Percentiles rank a stretch among this genome's conserved stretches.
Evolutionary conservation across 64 coral and sea anemone species (phyloP).

Genomic region (Pachyseris speciosa): DNA sequence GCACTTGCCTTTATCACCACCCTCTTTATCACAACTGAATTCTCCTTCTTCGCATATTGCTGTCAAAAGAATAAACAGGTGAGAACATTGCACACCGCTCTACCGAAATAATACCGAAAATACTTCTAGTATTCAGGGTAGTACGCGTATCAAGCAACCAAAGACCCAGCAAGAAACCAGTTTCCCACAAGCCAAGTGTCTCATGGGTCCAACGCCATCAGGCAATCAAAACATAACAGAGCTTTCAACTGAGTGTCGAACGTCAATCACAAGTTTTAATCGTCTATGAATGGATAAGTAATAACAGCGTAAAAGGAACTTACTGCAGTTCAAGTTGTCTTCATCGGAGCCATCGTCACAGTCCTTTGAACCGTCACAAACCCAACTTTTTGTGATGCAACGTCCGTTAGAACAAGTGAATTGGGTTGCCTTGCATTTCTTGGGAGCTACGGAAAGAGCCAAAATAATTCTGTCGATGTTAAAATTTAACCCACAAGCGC

Average conservation of each 20-base stretch:
- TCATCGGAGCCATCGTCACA: slow-evolving; percentile 54
- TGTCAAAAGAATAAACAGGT: neutral
- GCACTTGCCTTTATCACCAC: slow-evolving; percentile 60
- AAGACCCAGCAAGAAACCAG: too few relatives aligned
- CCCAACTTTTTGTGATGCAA: slow-evolving; percentile 28
- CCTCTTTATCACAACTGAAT: slow-evolving; percentile 28
- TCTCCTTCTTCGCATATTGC: slow-evolving; percentile 57
- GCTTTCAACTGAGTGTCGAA: neutral
- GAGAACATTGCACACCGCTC: neutral
- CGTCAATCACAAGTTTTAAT: too few relatives aligned
- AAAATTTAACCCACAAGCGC: too few relatives aligned
- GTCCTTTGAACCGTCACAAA: slow-evolving; percentile 39
- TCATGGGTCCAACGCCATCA: neutral
- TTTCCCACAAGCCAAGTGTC: too few relatives aligned
- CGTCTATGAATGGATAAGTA: too few relatives aligned
- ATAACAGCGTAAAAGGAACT: neutral
- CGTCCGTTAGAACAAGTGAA: slow-evolving; percentile 31
- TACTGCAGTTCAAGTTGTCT: slow-evolving; percentile 53
- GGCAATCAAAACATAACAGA: neutral
- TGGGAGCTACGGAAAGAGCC: neutral
- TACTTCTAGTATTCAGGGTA: too few relatives aligned
- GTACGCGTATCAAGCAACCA: neutral
- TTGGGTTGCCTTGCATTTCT: neutral
- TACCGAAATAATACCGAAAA: neutral
- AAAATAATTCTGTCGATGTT: neutral